Percentiles rank a stretch among this genome's conserved stretches.
Conservation (phyloP, 2,888 invertebrate species). For the Rhogogaster chlorosoma region DNA sequence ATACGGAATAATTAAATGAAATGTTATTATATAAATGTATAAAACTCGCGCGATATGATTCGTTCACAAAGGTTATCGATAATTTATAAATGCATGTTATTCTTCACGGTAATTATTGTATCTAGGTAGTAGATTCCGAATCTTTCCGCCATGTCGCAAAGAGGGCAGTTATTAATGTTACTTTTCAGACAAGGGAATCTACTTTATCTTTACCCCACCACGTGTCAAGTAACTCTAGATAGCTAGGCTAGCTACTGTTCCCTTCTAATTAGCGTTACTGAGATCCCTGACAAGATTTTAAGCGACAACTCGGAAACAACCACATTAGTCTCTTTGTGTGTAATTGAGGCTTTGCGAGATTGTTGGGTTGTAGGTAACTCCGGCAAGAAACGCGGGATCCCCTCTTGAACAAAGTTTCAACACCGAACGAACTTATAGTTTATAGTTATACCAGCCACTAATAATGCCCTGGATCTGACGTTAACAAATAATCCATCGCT, state of each 20-base stretch:
- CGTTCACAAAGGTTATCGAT: neutral
- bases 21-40: neutral
- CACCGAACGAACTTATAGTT: slow-evolving; percentile 37
- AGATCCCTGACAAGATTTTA: slow-evolving; percentile 34
- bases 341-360: slow-evolving; percentile 44
- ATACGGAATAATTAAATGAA: too few relatives aligned
- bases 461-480: slow-evolving; percentile 31
- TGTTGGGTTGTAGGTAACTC: slow-evolving; percentile 17
- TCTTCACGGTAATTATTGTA: neutral
- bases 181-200: neutral
- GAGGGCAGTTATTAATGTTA: neutral
- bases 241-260: neutral
- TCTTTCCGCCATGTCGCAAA: neutral
- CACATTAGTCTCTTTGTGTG: slow-evolving; percentile 40
- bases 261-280: slow-evolving; percentile 29
- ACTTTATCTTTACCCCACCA: neutral
- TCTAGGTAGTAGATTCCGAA: neutral
- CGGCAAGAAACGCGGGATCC: slow-evolving; percentile 32
- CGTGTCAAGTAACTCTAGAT: neutral
- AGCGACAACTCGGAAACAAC: slow-evolving; percentile 31
- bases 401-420: slow-evolving; percentile 23
- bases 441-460: slow-evolving; percentile 11
- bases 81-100: neutral
- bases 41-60: neutral
- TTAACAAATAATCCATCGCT: slow-evolving; percentile 32